Evolutionary conservation across 2,797 vertebrate species (phyloP).

Genomic region (Catamblyrhynchus diadema): DNA sequence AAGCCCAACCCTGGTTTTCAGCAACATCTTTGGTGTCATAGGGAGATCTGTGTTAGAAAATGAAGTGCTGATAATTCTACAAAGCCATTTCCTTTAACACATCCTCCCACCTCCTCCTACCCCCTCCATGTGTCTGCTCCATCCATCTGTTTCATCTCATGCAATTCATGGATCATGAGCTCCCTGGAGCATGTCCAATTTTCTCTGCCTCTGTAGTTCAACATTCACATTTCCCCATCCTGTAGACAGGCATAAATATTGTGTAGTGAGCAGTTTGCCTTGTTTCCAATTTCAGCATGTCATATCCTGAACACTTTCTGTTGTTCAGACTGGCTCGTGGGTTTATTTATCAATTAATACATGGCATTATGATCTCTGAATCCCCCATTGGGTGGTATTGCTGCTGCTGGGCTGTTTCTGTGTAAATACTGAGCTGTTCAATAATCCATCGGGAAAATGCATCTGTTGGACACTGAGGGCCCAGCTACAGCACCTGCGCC

Average conservation of each 20-base stretch:
- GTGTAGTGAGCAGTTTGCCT: not conserved
- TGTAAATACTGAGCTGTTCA: not conserved
- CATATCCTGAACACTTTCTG: not conserved
- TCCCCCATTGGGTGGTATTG: not conserved
- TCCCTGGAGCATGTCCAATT: constrained; percentile 32
- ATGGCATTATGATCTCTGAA: not conserved
- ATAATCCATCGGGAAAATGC: not conserved
- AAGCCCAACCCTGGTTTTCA: not conserved
- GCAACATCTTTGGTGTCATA: not conserved
- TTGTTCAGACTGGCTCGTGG: not conserved
- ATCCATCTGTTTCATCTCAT: constrained; percentile 61
- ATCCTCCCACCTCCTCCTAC: constrained; percentile 38
- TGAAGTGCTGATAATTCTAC: constrained; percentile 12
- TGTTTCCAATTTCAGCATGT: not conserved
- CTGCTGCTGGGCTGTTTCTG: not conserved
- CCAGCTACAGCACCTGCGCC: not conserved
- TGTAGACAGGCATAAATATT: constrained; percentile 31
- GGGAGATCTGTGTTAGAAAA: constrained; percentile 19
- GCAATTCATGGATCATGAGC: constrained; percentile 50
- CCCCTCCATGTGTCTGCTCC: constrained; percentile 20
- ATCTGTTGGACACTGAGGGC: not conserved
- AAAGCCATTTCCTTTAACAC: constrained; percentile 50
- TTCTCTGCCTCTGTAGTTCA: constrained; percentile 15
- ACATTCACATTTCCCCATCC: not conserved
- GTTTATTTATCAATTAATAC: constrained; percentile 27